Percentiles rank a stretch among this genome's conserved stretches.
Conservation (phyloP, 2,797 vertebrate species). For the Babyrousa celebensis region DNA sequence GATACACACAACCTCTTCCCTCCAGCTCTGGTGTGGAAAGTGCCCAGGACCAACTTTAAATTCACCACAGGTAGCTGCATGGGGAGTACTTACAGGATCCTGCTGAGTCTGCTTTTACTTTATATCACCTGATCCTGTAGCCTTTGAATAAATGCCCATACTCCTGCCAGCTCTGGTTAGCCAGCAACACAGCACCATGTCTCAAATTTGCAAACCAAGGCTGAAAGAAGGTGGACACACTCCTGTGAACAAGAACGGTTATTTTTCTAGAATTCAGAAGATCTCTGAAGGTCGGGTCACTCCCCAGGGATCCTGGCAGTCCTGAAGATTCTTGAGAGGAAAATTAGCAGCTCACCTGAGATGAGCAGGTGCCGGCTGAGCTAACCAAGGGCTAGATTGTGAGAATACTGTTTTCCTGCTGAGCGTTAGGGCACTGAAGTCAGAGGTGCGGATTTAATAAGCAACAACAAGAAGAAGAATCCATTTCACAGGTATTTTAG, state of each 20-base stretch:
- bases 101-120: conserved; percentile 47
- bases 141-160: accelerated
- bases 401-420: neutral
- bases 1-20: neutral
- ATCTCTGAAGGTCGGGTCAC: neutral
- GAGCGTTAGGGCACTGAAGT: neutral
- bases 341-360: neutral
- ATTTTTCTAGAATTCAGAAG: neutral
- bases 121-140: neutral
- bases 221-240: neutral
- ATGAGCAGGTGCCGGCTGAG: neutral
- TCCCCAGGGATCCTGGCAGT: neutral
- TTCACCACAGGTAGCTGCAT: neutral
- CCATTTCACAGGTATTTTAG: neutral
- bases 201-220: conserved; percentile 18
- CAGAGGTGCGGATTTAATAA: neutral
- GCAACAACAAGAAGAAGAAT: neutral
- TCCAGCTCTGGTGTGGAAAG: conserved; percentile 17
- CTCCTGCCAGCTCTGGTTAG: neutral
- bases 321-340: conserved; percentile 40
- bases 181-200: neutral
- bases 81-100: neutral
- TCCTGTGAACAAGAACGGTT: neutral
- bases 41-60: conserved; percentile 40
- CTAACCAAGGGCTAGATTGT: neutral